phyloP scores from a whole-genome alignment of 92 coral and sea anemone species.

The Palythoa heliodiscus region DNA sequence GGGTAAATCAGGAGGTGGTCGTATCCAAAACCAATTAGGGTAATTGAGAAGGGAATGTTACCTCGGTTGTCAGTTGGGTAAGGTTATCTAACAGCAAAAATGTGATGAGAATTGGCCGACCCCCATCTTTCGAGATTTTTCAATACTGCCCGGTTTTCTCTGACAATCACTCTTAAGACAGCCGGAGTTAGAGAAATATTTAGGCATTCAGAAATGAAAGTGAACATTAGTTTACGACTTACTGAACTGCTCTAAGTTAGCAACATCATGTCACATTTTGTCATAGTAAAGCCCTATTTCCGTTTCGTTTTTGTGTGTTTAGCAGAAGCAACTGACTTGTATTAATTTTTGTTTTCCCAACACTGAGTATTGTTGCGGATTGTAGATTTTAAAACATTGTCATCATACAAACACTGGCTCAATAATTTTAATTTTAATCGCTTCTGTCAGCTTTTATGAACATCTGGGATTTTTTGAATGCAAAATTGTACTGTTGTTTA shows the following conservation, averaged over 20 bases:
- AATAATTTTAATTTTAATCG: too few species aligned
- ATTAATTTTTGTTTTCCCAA: neutral
- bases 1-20: too few species aligned
- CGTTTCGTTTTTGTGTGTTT: constrained; percentile 5
- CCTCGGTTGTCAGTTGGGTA: too few species aligned
- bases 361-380: constrained; percentile 11
- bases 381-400: neutral
- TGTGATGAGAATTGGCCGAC: too few species aligned
- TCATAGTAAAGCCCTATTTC: constrained; percentile 22
- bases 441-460: neutral
- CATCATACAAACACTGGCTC: too few species aligned
- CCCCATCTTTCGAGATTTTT: too few species aligned
- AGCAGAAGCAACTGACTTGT: neutral
- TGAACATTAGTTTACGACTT: constrained; percentile 13
- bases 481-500: neutral
- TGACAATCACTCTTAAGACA: too few species aligned
- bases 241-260: constrained; percentile 18
- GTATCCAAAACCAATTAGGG: too few species aligned
- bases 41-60: too few species aligned
- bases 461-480: constrained; percentile 19
- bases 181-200: constrained; percentile 32
- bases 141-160: too few species aligned
- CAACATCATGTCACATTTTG: constrained; percentile 4
- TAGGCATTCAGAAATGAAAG: constrained; percentile 32
- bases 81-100: too few species aligned